Conservation (phyloP, 2,113 vertebrate species). For the Megaleporinus macrocephalus region DNA sequence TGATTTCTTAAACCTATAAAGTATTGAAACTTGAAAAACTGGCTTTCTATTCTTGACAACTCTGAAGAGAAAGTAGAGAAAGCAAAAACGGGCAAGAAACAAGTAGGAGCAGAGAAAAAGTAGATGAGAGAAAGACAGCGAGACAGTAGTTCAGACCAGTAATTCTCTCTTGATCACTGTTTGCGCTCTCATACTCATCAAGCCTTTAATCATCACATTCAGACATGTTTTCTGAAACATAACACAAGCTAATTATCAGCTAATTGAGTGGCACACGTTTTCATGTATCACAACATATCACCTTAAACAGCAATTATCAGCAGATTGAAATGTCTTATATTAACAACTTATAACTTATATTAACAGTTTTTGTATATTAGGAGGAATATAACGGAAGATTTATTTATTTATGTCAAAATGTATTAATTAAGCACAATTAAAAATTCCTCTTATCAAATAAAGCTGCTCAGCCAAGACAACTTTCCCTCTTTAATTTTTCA, state of each 20-base stretch:
- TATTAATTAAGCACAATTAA: no score
- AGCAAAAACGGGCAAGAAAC: neutral
- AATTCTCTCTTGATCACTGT: no score
- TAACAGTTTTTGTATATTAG: no score
- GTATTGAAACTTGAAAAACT: neutral
- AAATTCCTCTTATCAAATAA: no score
- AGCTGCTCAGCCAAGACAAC: no score
- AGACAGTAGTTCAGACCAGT: neutral
- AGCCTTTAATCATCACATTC: neutral
- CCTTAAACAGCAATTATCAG: constrained; percentile 7
- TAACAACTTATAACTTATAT: no score
- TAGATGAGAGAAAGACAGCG: neutral
- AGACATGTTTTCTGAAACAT: neutral
- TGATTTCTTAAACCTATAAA: no score
- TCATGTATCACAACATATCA: neutral
- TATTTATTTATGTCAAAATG: no score
- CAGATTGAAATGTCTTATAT: constrained; percentile 30
- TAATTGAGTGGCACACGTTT: constrained; percentile 32
- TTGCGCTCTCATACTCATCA: constrained; percentile 32
- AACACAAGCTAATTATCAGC: constrained; percentile 9
- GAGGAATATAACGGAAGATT: no score
- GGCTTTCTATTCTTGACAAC: neutral
- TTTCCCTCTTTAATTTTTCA: no score
- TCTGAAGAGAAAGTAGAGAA: neutral
- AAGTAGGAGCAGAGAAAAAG: neutral